Evolutionary conservation across 64 coral and sea anemone genomes (phyloP).

Genomic region (Stichodactyla mertensii): DNA sequence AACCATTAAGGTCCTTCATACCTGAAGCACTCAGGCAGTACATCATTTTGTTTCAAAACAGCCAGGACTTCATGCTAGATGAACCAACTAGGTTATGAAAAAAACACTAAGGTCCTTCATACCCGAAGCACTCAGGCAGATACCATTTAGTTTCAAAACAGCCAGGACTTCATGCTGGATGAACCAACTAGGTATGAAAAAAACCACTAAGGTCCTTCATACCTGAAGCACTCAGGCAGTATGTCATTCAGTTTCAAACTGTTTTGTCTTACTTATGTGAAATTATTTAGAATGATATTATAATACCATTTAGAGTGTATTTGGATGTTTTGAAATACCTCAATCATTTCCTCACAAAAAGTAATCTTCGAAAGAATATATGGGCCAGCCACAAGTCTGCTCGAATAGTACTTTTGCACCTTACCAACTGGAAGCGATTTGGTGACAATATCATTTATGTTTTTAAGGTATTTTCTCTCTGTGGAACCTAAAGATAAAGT

Average conservation of each 20-base stretch:
- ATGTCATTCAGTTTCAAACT: not conserved
- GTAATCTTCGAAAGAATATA: conserved; percentile 35
- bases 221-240: not conserved
- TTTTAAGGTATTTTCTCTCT: conserved; percentile 32
- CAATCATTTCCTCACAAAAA: conserved; percentile 47
- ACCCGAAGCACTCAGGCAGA: not conserved
- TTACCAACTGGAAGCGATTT: conserved; percentile 29
- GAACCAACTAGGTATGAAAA: not conserved
- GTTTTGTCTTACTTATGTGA: too few relatives aligned
- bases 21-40: not conserved
- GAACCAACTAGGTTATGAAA: not conserved
- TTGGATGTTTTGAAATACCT: conserved; percentile 5
- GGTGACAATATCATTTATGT: not conserved
- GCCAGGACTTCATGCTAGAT: not conserved
- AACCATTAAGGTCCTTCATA: not conserved
- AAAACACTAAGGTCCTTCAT: not conserved
- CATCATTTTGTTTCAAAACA: not conserved
- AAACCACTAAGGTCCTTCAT: not conserved
- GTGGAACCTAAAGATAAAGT: conserved; percentile 23
- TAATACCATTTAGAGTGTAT: too few relatives aligned
- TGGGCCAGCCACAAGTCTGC: conserved; percentile 8
- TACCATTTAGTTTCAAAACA: not conserved
- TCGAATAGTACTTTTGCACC: not conserved
- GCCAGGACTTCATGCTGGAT: not conserved
- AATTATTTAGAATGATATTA: too few relatives aligned